Conservation (phyloP, 2,113 vertebrate species). For the Arizona elegans region DNA sequence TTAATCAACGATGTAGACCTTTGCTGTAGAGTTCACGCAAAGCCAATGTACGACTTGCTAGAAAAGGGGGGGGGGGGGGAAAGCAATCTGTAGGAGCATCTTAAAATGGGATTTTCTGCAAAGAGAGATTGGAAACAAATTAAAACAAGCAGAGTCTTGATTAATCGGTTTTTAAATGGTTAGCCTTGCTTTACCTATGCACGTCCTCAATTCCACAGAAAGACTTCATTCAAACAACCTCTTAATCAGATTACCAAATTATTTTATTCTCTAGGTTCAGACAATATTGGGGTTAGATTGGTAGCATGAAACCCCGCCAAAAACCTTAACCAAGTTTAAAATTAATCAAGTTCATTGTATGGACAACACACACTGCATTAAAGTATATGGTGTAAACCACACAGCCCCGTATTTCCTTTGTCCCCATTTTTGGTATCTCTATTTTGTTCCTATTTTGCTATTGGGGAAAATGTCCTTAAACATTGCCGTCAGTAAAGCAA, state of each 20-base stretch:
- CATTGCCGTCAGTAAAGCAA: no score
- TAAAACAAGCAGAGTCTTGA: neutral
- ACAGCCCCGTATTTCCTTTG: neutral
- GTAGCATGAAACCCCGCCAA: neutral
- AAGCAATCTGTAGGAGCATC: neutral
- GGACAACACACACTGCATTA: neutral
- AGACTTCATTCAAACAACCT: neutral
- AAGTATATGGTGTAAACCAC: neutral
- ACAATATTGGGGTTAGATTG: neutral
- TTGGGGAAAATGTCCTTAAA: neutral
- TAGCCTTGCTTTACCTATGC: neutral
- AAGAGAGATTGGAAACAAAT: neutral
- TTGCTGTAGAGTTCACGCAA: neutral
- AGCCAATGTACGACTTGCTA: neutral
- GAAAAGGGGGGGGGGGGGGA: rapidly evolving
- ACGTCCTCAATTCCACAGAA: neutral
- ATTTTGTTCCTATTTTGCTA: neutral
- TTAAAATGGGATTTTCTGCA: neutral
- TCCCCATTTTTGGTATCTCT: neutral
- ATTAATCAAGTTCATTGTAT: neutral
- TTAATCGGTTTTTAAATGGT: neutral
- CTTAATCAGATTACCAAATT: neutral
- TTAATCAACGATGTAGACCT: neutral
- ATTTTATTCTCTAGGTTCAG: neutral
- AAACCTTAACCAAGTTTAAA: neutral